A percentile compares a stretch with the other conserved stretches of the same genome.
Conservation (phyloP, 2,797 vertebrate species). For the Balearica regulorum region DNA sequence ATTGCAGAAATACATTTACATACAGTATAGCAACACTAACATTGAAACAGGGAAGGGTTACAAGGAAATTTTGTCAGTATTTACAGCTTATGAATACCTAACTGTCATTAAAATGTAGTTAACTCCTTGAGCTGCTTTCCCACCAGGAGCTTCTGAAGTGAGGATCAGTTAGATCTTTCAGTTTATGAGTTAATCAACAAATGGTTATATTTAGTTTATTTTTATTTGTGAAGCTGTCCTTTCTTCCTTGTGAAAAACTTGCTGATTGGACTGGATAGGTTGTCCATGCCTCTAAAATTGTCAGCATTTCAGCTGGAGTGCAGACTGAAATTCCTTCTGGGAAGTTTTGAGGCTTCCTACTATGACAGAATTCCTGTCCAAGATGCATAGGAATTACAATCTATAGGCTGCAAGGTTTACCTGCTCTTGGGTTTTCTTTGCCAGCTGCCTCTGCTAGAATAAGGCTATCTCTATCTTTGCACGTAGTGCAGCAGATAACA, state of each 20-base stretch:
- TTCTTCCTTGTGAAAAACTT: not conserved
- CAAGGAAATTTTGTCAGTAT: not conserved
- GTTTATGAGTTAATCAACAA: not conserved
- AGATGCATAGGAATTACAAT: not conserved
- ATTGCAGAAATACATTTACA: not conserved
- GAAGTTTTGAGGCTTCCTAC: not conserved
- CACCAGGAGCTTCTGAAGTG: not conserved
- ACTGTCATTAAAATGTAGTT: not conserved
- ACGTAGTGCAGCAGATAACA: not conserved
- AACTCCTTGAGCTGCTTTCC: not conserved
- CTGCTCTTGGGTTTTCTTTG: not conserved
- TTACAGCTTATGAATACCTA: not conserved
- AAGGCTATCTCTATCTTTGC: not conserved
- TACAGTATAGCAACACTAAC: not conserved
- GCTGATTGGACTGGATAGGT: not conserved
- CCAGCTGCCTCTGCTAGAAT: not conserved
- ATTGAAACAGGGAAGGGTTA: not conserved
- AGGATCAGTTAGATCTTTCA: not conserved
- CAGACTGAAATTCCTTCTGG: not conserved
- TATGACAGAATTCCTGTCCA: not conserved
- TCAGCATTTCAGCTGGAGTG: not conserved
- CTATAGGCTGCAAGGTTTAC: not conserved
- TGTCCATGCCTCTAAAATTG: not conserved
- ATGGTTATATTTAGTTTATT: not conserved
- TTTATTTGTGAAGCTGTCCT: not conserved